Evolutionary conservation across 2,888 invertebrate species (phyloP).

Genomic region (Drosophila mulleri): DNA sequence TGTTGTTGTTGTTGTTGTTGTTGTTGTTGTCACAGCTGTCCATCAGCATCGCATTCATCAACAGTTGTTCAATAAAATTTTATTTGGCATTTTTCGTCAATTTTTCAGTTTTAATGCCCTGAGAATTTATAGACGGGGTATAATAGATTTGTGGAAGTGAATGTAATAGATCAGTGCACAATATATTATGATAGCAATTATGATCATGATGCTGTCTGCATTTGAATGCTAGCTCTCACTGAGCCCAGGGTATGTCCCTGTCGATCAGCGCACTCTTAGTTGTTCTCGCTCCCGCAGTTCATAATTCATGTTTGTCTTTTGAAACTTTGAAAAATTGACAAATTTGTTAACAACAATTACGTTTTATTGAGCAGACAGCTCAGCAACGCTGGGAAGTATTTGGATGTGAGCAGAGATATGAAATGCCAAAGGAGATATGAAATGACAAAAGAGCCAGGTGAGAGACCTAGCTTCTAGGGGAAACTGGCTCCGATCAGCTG

Average conservation of each 20-base stretch:
- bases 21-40: constrained; percentile 45
- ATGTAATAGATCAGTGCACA: too few relatives aligned
- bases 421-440: constrained; percentile 8
- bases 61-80: constrained; percentile 50
- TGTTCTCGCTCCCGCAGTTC: background rate
- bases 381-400: background rate
- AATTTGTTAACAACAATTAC: constrained; percentile 45
- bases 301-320: constrained; percentile 27
- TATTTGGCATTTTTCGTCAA: constrained; percentile 43
- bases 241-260: background rate
- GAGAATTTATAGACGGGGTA: background rate
- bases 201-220: background rate
- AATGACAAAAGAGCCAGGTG: background rate
- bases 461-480: background rate
- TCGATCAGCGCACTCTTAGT: background rate
- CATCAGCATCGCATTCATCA: constrained; percentile 45
- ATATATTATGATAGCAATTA: too few relatives aligned
- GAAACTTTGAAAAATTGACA: constrained; percentile 25
- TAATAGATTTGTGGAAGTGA: background rate
- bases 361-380: constrained; percentile 24
- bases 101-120: constrained; percentile 9
- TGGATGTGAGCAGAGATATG: constrained; percentile 10
- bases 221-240: too few relatives aligned
- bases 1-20: constrained; percentile 9
- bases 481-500: too few relatives aligned